phyloP scores from a whole-genome alignment of 2,113 vertebrate species.

The Trichechus manatus region DNA sequence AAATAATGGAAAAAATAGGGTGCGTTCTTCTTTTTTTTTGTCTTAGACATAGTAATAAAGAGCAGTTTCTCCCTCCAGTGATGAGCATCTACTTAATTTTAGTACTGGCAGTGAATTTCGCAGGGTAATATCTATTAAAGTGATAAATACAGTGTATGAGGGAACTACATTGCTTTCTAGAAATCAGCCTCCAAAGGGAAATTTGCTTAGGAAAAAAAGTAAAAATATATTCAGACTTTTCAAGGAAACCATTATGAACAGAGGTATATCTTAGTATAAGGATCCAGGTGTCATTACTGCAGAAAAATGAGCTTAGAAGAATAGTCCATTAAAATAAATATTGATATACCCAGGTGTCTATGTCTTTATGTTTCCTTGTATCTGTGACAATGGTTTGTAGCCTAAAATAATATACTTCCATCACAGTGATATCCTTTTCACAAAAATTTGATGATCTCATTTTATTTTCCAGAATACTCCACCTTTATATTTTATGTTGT shows the following conservation, averaged over 20 bases:
- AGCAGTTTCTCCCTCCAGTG: background rate
- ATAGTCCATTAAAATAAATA: conserved; percentile 10
- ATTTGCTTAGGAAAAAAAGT: background rate
- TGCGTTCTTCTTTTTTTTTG: background rate
- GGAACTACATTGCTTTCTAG: background rate
- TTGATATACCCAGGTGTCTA: conserved; percentile 37
- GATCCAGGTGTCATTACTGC: background rate
- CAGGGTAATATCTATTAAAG: background rate
- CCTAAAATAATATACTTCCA: conserved; percentile 48
- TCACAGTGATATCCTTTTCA: background rate
- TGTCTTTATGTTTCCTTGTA: background rate
- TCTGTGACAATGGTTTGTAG: conserved; percentile 14
- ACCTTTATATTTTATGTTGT: conserved; percentile 52
- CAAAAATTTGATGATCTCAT: conserved; percentile 58
- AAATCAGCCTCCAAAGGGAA: background rate
- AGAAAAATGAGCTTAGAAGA: conserved; percentile 65
- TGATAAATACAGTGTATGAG: background rate
- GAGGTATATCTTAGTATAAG: conserved; percentile 2
- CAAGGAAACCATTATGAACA: background rate
- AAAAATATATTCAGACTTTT: conserved; percentile 33
- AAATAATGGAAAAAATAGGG: background rate
- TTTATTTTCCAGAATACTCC: conserved; percentile 53
- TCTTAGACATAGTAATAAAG: background rate
- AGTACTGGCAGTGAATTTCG: background rate
- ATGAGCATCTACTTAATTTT: background rate